Percentiles rank a stretch among this genome's conserved stretches.
Evolutionary conservation across 2,797 vertebrate genomes (phyloP).

Genomic region (Paramormyrops hopkinsi): DNA sequence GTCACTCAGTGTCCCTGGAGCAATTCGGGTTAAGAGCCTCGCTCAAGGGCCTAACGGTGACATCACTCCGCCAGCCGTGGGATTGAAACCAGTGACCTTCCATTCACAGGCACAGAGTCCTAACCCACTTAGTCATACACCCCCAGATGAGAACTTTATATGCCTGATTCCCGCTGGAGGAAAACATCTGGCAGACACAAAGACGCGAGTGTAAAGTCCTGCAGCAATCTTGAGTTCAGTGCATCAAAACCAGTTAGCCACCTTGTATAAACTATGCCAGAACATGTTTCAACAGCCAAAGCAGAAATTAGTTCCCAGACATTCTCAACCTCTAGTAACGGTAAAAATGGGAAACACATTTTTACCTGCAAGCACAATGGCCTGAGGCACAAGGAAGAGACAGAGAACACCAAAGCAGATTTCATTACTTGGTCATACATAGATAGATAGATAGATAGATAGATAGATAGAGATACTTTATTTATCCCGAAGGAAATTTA

Average conservation of each 20-base stretch:
- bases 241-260: not conserved
- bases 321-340: not conserved
- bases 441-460: too few relatives aligned
- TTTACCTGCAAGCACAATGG: not conserved
- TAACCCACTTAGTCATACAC: not conserved
- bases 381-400: not conserved
- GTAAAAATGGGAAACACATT: not conserved
- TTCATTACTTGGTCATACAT: not conserved
- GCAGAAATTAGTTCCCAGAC: not conserved
- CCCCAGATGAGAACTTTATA: not conserved
- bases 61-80: not conserved
- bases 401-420: not conserved
- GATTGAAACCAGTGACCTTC: not conserved
- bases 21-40: not conserved
- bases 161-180: not conserved
- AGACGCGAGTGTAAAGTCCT: not conserved
- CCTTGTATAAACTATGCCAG: not conserved
- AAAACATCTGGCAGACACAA: not conserved
- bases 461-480: too few relatives aligned
- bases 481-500: too few relatives aligned
- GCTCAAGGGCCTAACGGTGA: not conserved
- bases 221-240: not conserved
- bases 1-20: not conserved
- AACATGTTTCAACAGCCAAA: not conserved
- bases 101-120: not conserved